Conservation (phyloP, 2,888 invertebrate species). For the Cantharis flavilabris region DNA sequence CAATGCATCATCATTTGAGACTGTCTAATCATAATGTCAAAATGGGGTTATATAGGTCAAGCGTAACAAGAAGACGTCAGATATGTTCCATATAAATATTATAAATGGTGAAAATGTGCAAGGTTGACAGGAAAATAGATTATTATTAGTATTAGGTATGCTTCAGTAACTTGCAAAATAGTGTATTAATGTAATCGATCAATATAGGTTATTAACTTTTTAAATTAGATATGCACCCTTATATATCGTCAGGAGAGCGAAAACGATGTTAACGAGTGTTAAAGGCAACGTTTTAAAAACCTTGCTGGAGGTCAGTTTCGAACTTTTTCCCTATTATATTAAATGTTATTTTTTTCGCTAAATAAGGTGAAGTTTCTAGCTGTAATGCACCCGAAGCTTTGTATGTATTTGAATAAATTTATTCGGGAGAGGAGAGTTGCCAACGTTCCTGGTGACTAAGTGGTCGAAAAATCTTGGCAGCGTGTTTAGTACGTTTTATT, state of each 20-base stretch:
- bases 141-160: constrained; percentile 24
- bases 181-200: constrained; percentile 9
- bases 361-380: background rate
- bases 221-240: background rate
- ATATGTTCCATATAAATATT: constrained; percentile 28
- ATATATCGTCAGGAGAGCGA: background rate
- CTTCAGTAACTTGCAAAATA: constrained; percentile 21
- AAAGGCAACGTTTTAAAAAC: background rate
- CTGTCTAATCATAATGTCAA: constrained; percentile 28
- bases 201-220: constrained; percentile 5
- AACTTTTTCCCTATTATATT: background rate
- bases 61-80: constrained; percentile 30
- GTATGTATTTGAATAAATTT: background rate
- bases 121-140: constrained; percentile 28
- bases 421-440: background rate
- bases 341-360: background rate
- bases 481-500: background rate
- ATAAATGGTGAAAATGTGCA: constrained; percentile 28
- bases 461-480: background rate
- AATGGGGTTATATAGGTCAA: constrained; percentile 28
- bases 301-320: background rate
- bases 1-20: constrained; percentile 28
- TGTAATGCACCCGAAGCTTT: background rate
- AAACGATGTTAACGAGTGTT: background rate
- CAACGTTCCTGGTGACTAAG: background rate